phyloP scores from a whole-genome alignment of 2,113 vertebrate species.

The Pterophyllum scalare region DNA sequence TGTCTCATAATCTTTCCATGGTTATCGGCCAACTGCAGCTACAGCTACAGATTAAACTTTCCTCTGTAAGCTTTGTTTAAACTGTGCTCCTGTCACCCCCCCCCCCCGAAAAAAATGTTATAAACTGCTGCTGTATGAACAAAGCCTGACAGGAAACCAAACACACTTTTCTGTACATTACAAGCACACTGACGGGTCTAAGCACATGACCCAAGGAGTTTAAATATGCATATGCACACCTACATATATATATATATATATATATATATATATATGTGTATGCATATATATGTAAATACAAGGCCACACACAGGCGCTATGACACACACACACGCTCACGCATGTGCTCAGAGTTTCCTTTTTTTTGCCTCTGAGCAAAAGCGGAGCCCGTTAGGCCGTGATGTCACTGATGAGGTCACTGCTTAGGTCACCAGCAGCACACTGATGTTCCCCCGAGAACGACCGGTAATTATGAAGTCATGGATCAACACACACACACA shows the following conservation, averaged over 20 bases:
- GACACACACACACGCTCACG: constrained; percentile 2
- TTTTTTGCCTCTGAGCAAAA: constrained; percentile 52
- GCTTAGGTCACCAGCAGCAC: constrained; percentile 73
- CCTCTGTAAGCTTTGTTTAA: not conserved
- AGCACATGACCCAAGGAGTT: constrained; percentile 10
- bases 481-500: constrained; percentile 62
- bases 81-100: not conserved
- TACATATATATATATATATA: constrained; percentile 13
- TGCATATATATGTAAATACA: constrained; percentile 15
- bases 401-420: constrained; percentile 81
- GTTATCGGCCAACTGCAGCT: not conserved
- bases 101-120: not conserved
- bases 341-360: constrained; percentile 62
- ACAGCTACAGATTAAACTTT: not conserved
- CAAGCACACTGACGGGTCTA: not conserved
- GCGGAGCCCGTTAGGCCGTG: constrained; percentile 51
- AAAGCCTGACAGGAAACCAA: not conserved
- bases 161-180: not conserved
- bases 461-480: constrained; percentile 68
- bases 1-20: not conserved
- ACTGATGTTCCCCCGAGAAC: constrained; percentile 51
- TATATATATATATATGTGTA: constrained; percentile 20
- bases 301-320: constrained; percentile 46
- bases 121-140: not conserved
- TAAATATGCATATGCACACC: constrained; percentile 34